Evolutionary conservation across 2,113 vertebrate species (phyloP).

Genomic region (Carassius auratus): DNA sequence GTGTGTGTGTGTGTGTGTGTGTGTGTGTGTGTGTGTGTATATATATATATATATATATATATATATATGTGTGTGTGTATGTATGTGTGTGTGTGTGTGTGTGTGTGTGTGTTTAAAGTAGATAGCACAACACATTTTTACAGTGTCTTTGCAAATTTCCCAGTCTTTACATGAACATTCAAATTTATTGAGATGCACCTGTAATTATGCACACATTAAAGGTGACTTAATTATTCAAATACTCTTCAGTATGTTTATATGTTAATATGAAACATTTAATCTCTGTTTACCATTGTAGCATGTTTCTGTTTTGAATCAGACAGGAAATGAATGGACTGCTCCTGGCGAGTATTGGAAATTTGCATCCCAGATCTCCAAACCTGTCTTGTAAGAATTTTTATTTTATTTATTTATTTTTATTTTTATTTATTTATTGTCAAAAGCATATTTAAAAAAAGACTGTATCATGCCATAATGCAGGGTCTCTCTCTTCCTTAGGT

Average conservation of each 20-base stretch:
- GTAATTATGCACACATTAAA: not conserved
- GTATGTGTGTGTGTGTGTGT: too few relatives aligned
- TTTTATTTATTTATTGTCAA: not conserved
- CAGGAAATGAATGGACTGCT: slow-evolving; percentile 45
- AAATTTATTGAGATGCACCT: too few relatives aligned
- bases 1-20: too few relatives aligned
- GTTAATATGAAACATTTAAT: not conserved
- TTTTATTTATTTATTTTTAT: not conserved
- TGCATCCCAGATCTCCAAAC: slow-evolving; percentile 45
- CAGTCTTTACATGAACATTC: too few relatives aligned
- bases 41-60: too few relatives aligned
- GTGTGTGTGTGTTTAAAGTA: too few relatives aligned
- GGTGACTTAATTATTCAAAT: not conserved
- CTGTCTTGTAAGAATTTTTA: slow-evolving; percentile 27
- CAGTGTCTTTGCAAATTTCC: too few relatives aligned
- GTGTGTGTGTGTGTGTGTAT: too few relatives aligned
- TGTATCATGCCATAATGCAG: not conserved
- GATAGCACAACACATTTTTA: too few relatives aligned
- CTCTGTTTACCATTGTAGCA: not conserved
- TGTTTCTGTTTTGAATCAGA: slow-evolving; percentile 23
- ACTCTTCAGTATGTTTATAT: not conserved
- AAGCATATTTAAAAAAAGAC: not conserved
- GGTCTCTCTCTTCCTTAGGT: slow-evolving; percentile 10
- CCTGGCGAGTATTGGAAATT: slow-evolving; percentile 54
- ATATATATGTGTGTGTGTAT: too few relatives aligned